phyloP scores from a whole-genome alignment of 64 coral and sea anemone genomes.

The Montipora efflorescens region DNA sequence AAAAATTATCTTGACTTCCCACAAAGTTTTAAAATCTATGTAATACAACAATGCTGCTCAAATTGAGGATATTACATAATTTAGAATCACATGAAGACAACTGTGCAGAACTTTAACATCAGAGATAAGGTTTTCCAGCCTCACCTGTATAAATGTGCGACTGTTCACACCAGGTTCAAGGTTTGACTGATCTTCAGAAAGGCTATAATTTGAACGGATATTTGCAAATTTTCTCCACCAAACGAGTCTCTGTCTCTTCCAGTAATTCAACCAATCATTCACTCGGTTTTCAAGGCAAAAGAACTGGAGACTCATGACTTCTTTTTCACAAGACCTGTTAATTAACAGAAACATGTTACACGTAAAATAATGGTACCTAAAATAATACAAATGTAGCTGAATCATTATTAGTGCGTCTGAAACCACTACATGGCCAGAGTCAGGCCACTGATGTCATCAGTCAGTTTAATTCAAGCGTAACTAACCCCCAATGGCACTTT shows the following conservation, averaged over 20 bases:
- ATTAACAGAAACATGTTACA: background rate
- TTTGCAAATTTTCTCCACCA: constrained; percentile 99
- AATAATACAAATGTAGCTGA: too few relatives aligned
- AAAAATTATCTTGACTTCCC: too few relatives aligned
- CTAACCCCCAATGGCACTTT: too few relatives aligned
- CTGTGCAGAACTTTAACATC: too few relatives aligned
- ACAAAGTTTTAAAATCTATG: too few relatives aligned
- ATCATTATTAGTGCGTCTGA: too few relatives aligned
- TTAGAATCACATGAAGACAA: too few relatives aligned
- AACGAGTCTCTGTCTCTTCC: constrained; percentile 88
- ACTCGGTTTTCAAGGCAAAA: constrained; percentile 75
- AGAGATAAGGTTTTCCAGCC: background rate
- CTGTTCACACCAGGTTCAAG: constrained; percentile 12
- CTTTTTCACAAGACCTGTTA: constrained; percentile 68
- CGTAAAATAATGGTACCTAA: background rate
- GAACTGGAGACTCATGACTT: constrained; percentile 73
- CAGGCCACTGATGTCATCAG: too few relatives aligned
- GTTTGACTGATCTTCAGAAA: constrained; percentile 15
- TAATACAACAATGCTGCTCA: too few relatives aligned
- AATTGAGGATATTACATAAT: too few relatives aligned
- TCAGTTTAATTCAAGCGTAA: too few relatives aligned
- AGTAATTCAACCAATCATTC: constrained; percentile 90
- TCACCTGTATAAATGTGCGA: background rate
- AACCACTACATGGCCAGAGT: too few relatives aligned
- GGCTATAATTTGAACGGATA: constrained; percentile 68